These are phyloP conservation scores for Sylvia borin DNA, from an alignment of 2,797 vertebrate species.

Conservation along the genomic window DNA sequence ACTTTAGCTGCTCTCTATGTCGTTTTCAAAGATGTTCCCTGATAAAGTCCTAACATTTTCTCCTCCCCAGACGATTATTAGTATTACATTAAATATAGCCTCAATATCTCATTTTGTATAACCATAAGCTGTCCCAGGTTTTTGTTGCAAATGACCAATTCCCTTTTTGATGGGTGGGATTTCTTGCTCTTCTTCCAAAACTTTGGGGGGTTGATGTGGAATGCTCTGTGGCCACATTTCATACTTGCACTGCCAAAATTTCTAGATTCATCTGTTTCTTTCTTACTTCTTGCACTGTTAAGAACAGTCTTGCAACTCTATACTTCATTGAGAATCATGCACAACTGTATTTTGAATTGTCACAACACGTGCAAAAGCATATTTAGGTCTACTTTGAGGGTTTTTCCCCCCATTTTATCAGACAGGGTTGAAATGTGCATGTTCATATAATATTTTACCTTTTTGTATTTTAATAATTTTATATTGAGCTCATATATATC, in stretches of 20 bases:
- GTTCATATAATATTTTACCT: not conserved
- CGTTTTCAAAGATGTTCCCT: not conserved
- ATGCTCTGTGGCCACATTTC: not conserved
- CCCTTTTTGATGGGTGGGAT: not conserved
- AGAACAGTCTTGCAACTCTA: not conserved
- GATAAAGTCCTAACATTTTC: not conserved
- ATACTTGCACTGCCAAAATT: not conserved
- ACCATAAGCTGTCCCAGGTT: not conserved
- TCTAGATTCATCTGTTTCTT: not conserved
- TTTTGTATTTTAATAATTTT: not conserved
- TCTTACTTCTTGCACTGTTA: not conserved
- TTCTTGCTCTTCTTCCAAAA: not conserved
- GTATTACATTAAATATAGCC: not conserved
- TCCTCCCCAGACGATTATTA: not conserved
- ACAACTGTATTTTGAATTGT: not conserved
- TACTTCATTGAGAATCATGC: not conserved
- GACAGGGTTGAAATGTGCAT: not conserved
- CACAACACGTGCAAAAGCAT: not conserved
- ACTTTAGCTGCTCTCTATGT: not conserved
- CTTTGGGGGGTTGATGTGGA: not conserved
- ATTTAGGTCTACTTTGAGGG: not conserved
- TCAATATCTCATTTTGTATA: not conserved
- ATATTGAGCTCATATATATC: not conserved
- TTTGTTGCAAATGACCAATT: not conserved
- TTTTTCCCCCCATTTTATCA: not conserved